A percentile compares a stretch with the other conserved stretches of the same genome.
These are phyloP conservation scores for Bombus waltoni DNA, from an alignment of 1,140 invertebrate genomes.

Conservation along the genomic window DNA sequence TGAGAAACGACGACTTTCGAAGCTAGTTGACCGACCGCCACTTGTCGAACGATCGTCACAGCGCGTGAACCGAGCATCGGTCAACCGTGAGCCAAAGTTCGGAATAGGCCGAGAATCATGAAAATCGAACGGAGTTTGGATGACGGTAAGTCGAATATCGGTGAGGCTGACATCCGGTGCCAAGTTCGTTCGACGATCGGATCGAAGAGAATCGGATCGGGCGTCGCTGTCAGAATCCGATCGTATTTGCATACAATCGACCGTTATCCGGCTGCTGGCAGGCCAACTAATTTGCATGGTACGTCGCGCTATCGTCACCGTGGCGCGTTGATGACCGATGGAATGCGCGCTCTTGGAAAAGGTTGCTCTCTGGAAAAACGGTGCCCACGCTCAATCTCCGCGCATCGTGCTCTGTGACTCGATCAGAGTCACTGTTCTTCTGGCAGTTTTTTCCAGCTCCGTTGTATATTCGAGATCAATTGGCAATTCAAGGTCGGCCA, in stretches of 20 bases:
- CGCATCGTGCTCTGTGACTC: no score
- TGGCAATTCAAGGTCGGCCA: background rate
- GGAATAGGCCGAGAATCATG: background rate
- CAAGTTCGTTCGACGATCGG: constrained; percentile 14
- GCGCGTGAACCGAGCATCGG: background rate
- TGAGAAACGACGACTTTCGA: no score
- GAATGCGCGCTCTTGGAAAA: background rate
- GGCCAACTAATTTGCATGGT: constrained; percentile 61
- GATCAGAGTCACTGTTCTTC: no score
- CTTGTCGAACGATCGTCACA: background rate
- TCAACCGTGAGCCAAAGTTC: background rate
- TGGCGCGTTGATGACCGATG: constrained; percentile 34
- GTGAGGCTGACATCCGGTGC: constrained; percentile 52
- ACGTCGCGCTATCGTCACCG: constrained; percentile 34
- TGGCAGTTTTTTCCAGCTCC: background rate
- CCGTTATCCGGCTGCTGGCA: constrained; percentile 52
- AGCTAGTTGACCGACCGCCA: no score
- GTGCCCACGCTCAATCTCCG: background rate
- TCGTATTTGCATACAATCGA: constrained; percentile 69
- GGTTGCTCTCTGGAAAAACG: background rate
- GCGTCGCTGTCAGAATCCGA: constrained; percentile 57
- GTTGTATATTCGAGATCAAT: background rate
- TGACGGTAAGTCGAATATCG: constrained; percentile 61
- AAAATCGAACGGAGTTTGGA: constrained; percentile 39
- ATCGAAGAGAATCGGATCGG: constrained; percentile 41